These are phyloP conservation scores for Drosophila anomalata DNA, from an alignment of 2,888 invertebrate species.

Conservation along the genomic window DNA sequence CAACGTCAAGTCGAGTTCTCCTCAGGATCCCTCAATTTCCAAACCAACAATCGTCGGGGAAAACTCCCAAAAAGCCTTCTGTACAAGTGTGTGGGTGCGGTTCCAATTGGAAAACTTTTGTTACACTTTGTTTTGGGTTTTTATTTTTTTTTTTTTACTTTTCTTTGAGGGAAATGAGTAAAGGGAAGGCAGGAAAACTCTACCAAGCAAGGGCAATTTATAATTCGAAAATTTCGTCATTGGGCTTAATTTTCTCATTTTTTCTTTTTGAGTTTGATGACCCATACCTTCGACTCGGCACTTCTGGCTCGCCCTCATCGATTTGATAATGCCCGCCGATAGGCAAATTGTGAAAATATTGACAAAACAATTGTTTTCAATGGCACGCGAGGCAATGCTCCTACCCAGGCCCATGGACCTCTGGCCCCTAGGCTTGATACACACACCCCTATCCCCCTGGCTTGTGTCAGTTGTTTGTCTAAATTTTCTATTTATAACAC, in stretches of 20 bases:
- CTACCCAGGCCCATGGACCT: conserved; percentile 3
- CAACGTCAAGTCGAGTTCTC: conserved; percentile 65
- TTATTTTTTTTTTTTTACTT: neutral
- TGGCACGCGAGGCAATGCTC: conserved; percentile 54
- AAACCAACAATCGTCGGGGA: neutral
- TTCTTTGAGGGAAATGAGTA: conserved; percentile 2
- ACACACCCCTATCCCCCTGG: conserved; percentile 24
- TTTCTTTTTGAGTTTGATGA: conserved; percentile 49
- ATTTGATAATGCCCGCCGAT: conserved; percentile 58
- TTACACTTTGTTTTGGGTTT: conserved; percentile 53
- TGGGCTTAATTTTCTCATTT: neutral
- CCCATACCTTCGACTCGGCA: conserved; percentile 31
- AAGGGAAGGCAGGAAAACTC: neutral
- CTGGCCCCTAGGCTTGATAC: neutral
- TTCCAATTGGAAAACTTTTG: conserved; percentile 73
- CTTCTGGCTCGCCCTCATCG: neutral
- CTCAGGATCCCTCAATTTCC: conserved; percentile 11
- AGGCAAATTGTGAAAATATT: conserved; percentile 74
- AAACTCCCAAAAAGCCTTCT: neutral
- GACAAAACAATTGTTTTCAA: conserved; percentile 74
- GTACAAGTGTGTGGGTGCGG: conserved; percentile 18
- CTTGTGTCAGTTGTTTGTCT: conserved; percentile 39
- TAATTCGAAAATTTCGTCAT: conserved; percentile 46
- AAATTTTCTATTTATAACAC: conserved; percentile 45
- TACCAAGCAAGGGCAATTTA: conserved; percentile 33